Percentiles rank a stretch among this genome's conserved stretches.
Conservation (phyloP, 2,797 vertebrate genomes). For the Moxostoma hubbsi region DNA sequence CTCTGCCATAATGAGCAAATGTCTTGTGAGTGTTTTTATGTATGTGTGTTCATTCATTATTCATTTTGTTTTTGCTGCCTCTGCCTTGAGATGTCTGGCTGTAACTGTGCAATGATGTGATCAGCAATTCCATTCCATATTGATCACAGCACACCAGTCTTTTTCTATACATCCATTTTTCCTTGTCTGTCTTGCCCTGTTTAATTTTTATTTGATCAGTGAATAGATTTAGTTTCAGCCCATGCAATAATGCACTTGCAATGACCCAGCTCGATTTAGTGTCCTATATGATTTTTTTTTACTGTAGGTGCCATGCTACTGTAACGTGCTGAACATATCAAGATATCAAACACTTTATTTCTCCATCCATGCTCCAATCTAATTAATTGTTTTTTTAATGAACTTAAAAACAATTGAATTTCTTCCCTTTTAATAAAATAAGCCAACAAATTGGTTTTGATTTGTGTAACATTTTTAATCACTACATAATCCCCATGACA, state of each 20-base stretch:
- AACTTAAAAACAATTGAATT: too few species aligned
- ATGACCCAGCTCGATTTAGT: not conserved
- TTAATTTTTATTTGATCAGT: slow-evolving; percentile 14
- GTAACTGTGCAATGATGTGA: slow-evolving; percentile 30
- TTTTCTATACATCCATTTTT: slow-evolving; percentile 2
- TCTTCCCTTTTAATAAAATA: too few species aligned
- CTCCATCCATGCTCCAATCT: too few species aligned
- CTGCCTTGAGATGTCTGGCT: not conserved
- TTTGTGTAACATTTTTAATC: too few species aligned
- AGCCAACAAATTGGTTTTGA: too few species aligned
- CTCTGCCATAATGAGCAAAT: slow-evolving; percentile 52
- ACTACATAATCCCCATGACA: too few species aligned
- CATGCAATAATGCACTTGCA: not conserved
- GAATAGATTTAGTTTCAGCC: not conserved
- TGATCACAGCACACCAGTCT: slow-evolving; percentile 5
- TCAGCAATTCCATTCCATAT: slow-evolving; percentile 40
- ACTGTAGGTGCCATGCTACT: too few species aligned
- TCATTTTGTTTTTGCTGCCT: slow-evolving; percentile 29
- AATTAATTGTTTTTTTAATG: too few species aligned
- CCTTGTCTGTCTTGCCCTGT: not conserved
- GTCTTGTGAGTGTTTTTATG: not conserved
- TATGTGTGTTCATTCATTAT: slow-evolving; percentile 34
- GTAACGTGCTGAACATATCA: too few species aligned
- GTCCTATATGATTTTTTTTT: not conserved
- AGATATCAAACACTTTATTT: too few species aligned